Evolutionary conservation across 1,140 invertebrate genomes (phyloP).

Genomic region (Cotesia vestalis): DNA sequence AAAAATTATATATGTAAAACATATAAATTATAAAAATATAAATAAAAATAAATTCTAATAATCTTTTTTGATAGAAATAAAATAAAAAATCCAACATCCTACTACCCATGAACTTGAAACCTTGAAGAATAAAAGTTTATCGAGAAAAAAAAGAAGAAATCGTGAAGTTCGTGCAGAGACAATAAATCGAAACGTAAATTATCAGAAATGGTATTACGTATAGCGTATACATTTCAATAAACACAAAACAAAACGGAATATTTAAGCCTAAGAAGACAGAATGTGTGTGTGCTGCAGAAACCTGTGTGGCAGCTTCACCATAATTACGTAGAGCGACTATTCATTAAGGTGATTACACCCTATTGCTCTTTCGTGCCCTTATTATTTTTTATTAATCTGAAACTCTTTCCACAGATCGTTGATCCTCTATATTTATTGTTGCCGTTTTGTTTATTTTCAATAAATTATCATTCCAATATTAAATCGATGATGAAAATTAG

Average conservation of each 20-base stretch:
- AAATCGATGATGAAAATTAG: no score
- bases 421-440: constrained; percentile 8
- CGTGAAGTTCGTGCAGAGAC: constrained; percentile 26
- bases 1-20: no score
- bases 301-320: constrained; percentile 38
- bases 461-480: background rate
- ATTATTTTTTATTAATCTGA: background rate
- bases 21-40: no score
- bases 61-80: no score
- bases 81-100: no score
- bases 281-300: background rate
- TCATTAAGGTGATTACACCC: constrained; percentile 36
- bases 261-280: background rate
- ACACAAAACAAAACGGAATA: background rate
- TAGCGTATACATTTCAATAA: no score
- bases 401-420: constrained; percentile 6
- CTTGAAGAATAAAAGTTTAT: no score
- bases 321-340: constrained; percentile 38
- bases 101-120: background rate
- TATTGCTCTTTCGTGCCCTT: constrained; percentile 5
- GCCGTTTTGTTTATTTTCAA: constrained; percentile 3
- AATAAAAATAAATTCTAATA: no score
- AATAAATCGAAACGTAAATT: constrained; percentile 1
- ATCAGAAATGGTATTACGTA: no score
- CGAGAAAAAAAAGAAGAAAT: background rate